These are phyloP conservation scores for Sipha maydis DNA, from an alignment of 2,888 invertebrate genomes.

Conservation along the genomic window DNA sequence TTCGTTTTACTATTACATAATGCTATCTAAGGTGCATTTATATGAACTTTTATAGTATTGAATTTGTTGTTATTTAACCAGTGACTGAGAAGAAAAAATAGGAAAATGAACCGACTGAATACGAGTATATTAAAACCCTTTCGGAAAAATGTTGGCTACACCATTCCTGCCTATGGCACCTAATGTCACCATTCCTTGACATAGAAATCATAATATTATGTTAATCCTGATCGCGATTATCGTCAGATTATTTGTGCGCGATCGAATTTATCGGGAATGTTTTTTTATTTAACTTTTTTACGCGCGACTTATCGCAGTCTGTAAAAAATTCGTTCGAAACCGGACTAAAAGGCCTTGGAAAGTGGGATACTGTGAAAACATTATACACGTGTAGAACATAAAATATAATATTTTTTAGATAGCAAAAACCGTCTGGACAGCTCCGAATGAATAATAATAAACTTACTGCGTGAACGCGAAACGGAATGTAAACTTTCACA, in stretches of 20 bases:
- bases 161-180: no score
- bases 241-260: neutral
- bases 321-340: neutral
- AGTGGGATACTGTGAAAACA: constrained; percentile 37
- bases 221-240: no score
- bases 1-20: no score
- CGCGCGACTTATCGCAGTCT: neutral
- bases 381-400: neutral
- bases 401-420: constrained; percentile 4
- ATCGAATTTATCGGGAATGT: neutral
- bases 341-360: constrained; percentile 23
- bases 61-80: no score
- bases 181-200: no score
- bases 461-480: neutral
- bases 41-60: no score
- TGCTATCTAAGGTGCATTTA: no score
- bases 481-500: constrained; percentile 44
- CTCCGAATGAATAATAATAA: neutral
- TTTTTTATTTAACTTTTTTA: neutral
- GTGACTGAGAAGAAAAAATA: no score
- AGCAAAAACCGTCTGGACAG: neutral
- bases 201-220: no score
- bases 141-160: no score
- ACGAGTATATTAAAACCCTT: no score
- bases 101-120: no score